Base-by-base conservation (phyloP, 2,797 vertebrate species). In the Sparus aurata region DNA sequence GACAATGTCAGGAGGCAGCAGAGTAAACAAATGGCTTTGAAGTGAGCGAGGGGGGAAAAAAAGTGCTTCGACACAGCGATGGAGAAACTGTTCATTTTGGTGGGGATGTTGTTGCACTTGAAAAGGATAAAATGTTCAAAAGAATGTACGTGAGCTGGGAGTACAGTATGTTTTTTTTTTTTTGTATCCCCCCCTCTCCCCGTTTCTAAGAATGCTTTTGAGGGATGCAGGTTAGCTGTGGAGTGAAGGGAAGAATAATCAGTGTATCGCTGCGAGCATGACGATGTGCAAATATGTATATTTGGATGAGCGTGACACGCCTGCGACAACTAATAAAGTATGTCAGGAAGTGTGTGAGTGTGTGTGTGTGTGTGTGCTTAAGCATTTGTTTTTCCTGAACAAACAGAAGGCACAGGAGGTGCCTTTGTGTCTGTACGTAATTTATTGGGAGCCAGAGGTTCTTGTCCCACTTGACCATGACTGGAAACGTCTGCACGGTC, bases 1-100 rank as follows among this genome's bases (percentile, higher is more conserved):
- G 92, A 94, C 93, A 93, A 94, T 93, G 92, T 93, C 91, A 91
- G 92, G 90, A 91, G 93, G 89, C 92, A 89, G 92, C 83, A 90
- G 90, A 91, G 91, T 91, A 94, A 94, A 95, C 94, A 94, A 93
- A 93, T 88, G 84, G 91, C 91, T 93, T 92, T 93, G 93, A 95
- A 91, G 91, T 92, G 91, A 92, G 93, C 79, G 82, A 89, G 88
- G 27, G 30, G 30, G 30, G 5, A 77, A 89, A 87, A 89, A 85
- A 89, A 84, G 75, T n/a, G 80, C 88, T 86, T 86, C 79, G 83
- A 91, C 91, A 88, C 79, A 81, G 89, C 87, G 75, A 86, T 85
- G 84, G 85, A 88, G 92, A 90, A 87, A 89, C 91, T 89, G 91
- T 91, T 94, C 89, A 85, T 91, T 93, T 92, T 91, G 87, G 88